Conservation (phyloP, 2,888 invertebrate genomes). For the Timandra comae region DNA sequence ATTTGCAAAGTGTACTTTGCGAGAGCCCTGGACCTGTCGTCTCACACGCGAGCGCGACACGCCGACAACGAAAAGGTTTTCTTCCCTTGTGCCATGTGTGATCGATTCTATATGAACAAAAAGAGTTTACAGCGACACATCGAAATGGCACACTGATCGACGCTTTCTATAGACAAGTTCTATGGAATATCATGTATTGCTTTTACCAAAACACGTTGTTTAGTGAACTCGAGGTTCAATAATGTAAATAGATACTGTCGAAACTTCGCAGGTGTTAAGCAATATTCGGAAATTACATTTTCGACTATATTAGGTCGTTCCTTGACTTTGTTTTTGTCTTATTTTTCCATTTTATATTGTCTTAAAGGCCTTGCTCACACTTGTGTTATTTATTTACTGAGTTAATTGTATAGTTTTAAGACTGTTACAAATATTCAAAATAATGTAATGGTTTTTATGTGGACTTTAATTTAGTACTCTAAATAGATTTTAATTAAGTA, state of each 20-base stretch:
- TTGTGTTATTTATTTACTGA: conserved; percentile 54
- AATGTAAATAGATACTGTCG: conserved; percentile 3
- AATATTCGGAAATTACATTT: conserved; percentile 24
- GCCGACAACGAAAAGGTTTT: conserved; percentile 71
- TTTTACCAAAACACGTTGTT: conserved; percentile 13
- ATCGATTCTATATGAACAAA: conserved; percentile 74
- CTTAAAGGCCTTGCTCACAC: conserved; percentile 57
- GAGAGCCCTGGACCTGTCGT: conserved; percentile 60
- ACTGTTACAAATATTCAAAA: conserved; percentile 36
- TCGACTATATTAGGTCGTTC: conserved; percentile 41
- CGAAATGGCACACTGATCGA: conserved; percentile 68
- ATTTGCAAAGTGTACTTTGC: conserved; percentile 76
- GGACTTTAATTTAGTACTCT: conserved; percentile 17
- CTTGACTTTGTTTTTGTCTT: conserved; percentile 24
- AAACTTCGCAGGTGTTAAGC: conserved; percentile 3
- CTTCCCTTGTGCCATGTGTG: conserved; percentile 77
- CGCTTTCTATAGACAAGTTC: conserved; percentile 7
- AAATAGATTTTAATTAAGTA: conserved; percentile 32
- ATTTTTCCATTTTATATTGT: conserved; percentile 28
- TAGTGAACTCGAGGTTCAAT: conserved; percentile 5
- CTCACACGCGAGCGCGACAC: conserved; percentile 70
- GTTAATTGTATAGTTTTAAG: conserved; percentile 37
- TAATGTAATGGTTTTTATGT: conserved; percentile 33
- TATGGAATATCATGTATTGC: conserved; percentile 7
- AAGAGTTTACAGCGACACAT: conserved; percentile 75